Evolutionary conservation across 2,888 invertebrate species (phyloP).

Genomic region (Odontomyia ornata): DNA sequence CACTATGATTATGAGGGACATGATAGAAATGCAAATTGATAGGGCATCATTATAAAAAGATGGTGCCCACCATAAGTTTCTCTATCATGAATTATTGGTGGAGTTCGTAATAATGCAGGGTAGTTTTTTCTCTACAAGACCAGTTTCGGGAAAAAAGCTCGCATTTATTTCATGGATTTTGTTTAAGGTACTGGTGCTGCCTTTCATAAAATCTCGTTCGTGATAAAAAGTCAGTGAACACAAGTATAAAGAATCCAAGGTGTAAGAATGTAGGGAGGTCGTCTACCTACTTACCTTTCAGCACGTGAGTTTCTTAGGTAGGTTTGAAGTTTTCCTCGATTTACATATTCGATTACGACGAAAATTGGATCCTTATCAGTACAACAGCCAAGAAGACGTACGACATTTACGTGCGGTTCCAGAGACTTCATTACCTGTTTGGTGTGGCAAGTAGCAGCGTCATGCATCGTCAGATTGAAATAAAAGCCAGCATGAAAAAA

Average conservation of each 20-base stretch:
- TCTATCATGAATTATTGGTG: no score
- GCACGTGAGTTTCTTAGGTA: slow-evolving; percentile 87
- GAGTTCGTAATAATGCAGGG: no score
- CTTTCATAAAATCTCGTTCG: background rate
- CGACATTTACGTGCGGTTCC: slow-evolving; percentile 90
- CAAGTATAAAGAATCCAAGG: background rate
- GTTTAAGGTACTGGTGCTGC: no score
- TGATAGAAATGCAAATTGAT: no score
- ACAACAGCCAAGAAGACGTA: slow-evolving; percentile 86
- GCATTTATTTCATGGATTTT: no score
- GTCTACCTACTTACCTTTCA: slow-evolving; percentile 67
- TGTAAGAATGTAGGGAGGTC: background rate
- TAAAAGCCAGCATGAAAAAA: background rate
- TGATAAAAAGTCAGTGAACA: background rate
- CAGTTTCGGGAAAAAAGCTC: no score
- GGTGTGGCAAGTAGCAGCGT: background rate
- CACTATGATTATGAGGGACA: no score
- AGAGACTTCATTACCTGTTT: slow-evolving; percentile 87
- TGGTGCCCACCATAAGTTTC: no score
- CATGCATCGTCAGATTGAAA: background rate
- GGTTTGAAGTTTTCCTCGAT: slow-evolving; percentile 87
- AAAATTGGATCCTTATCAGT: slow-evolving; percentile 91
- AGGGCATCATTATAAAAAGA: no score
- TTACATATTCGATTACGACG: slow-evolving; percentile 91
- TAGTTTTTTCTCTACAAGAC: no score